Evolutionary conservation across 1,140 invertebrate genomes (phyloP).

Genomic region (silkworm (Bombyx mori)): ASM3026992v2 NC_085117.1:20245001-20245500

Average conservation of each 20-base stretch:
- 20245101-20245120: conserved; percentile 62
- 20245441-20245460: conserved; percentile 60
- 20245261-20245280: conserved; percentile 10
- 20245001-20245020: too few species aligned
- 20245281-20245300: not conserved
- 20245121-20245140: conserved; percentile 65
- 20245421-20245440: conserved; percentile 53
- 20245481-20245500: conserved; percentile 40
- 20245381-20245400: conserved; percentile 27
- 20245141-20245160: conserved; percentile 65
- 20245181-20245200: conserved; percentile 42
- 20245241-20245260: conserved; percentile 9
- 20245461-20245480: conserved; percentile 57
- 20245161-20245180: conserved; percentile 68
- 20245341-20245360: too few species aligned
- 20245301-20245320: not conserved
- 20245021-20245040: too few species aligned
- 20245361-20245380: conserved; percentile 11
- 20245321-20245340: too few species aligned
- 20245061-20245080: too few species aligned
- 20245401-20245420: conserved; percentile 65
- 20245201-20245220: conserved; percentile 15
- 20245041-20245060: too few species aligned
- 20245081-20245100: conserved; percentile 17
- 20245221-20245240: conserved; percentile 1